Percentiles rank a stretch among this genome's conserved stretches.
Conservation (phyloP, 2,113 vertebrate species). For the Laticauda laticaudata region DNA sequence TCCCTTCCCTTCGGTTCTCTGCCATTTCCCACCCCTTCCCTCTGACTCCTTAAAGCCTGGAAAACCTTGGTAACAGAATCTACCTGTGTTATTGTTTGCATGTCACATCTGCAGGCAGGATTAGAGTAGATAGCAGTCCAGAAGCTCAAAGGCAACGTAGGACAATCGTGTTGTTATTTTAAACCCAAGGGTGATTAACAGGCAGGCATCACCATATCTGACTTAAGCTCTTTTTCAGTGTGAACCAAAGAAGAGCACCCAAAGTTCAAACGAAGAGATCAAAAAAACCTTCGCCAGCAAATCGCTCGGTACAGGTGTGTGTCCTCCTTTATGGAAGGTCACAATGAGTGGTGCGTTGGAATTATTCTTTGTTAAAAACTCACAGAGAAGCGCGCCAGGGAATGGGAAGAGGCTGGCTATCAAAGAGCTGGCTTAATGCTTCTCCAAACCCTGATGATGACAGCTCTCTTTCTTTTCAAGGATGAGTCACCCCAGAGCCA, state of each 20-base stretch:
- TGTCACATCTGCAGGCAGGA: constrained; percentile 75
- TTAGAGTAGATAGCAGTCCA: constrained; percentile 75
- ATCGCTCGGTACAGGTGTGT: constrained; percentile 67
- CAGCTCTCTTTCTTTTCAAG: constrained; percentile 49
- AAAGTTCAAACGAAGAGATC: constrained; percentile 59
- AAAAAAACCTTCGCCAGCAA: constrained; percentile 51
- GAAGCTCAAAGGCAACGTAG: constrained; percentile 69
- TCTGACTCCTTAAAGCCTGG: constrained; percentile 67
- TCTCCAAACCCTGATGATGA: constrained; percentile 56
- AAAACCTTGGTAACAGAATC: constrained; percentile 72
- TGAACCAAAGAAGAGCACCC: constrained; percentile 65
- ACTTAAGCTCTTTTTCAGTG: constrained; percentile 74
- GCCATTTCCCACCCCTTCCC: constrained; percentile 20
- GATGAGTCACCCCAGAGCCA: constrained; percentile 65
- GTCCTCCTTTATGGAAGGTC: constrained; percentile 59
- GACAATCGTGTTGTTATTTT: constrained; percentile 54
- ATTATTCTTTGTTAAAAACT: constrained; percentile 23
- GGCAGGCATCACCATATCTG: constrained; percentile 78
- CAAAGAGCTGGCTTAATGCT: constrained; percentile 66
- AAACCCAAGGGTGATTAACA: constrained; percentile 79
- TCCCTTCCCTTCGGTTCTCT: background rate
- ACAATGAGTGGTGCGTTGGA: constrained; percentile 57
- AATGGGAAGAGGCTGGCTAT: constrained; percentile 42
- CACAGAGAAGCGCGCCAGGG: background rate
- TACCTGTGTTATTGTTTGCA: constrained; percentile 63